phyloP scores from a whole-genome alignment of 2,797 vertebrate genomes.

The Antrozous pallidus region DNA sequence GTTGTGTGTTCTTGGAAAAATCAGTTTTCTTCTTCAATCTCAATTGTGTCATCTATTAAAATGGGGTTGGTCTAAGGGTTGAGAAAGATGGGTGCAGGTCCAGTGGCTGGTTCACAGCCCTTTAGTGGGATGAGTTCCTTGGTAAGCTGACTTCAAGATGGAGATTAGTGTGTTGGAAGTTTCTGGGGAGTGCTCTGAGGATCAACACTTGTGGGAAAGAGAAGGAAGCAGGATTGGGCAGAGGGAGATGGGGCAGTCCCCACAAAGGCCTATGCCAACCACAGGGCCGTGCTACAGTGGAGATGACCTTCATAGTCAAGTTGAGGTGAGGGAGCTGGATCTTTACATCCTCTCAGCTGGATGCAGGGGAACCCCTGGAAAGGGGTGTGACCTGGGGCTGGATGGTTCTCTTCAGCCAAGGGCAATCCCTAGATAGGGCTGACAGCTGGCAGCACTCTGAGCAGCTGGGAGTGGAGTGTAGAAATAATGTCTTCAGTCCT shows the following conservation, averaged over 20 bases:
- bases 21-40: slow-evolving; percentile 29
- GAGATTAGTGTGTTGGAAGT: fast-evolving
- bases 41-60: slow-evolving; percentile 11
- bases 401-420: not conserved
- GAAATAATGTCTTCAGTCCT: not conserved
- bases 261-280: not conserved
- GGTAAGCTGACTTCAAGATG: not conserved
- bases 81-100: not conserved
- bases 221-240: not conserved
- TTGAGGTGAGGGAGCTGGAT: not conserved
- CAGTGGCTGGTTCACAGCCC: not conserved
- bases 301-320: not conserved
- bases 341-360: not conserved
- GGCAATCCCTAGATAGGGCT: not conserved
- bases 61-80: not conserved
- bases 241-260: not conserved
- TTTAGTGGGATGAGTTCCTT: not conserved
- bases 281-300: fast-evolving
- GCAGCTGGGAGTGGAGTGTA: not conserved
- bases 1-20: not conserved
- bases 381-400: not conserved
- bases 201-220: too few species aligned
- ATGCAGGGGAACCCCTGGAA: not conserved
- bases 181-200: not conserved
- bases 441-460: not conserved